Percentiles rank a stretch among this genome's conserved stretches.
Conservation (phyloP, 2,113 vertebrate species). For the Mustela nigripes region DNA sequence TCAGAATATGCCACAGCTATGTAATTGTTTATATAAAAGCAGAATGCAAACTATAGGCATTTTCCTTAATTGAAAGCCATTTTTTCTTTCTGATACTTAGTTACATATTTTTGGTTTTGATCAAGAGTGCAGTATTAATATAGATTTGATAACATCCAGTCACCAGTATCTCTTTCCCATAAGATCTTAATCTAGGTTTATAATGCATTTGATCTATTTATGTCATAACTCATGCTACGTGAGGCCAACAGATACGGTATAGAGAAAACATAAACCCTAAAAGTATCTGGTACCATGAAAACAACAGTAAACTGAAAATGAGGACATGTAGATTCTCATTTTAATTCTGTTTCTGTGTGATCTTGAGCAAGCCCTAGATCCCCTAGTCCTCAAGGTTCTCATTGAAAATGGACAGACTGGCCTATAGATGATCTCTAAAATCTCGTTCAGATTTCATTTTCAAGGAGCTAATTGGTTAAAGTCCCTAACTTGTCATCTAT, state of each 20-base stretch:
- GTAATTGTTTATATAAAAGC: constrained; percentile 58
- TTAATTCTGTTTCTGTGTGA: neutral
- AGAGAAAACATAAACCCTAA: constrained; percentile 30
- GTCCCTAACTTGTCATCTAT: constrained; percentile 57
- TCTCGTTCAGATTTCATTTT: constrained; percentile 52
- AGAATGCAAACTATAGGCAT: neutral
- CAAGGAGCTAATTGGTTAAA: constrained; percentile 44
- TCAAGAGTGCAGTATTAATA: neutral
- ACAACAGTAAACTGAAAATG: constrained; percentile 31
- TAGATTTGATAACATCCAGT: constrained; percentile 1
- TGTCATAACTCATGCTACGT: constrained; percentile 19
- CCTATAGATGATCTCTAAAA: neutral
- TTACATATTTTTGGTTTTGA: constrained; percentile 33
- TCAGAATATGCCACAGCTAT: neutral
- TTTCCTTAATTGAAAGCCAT: constrained; percentile 41
- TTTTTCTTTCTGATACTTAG: constrained; percentile 39
- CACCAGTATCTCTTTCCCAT: constrained; percentile 3
- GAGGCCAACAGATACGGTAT: neutral
- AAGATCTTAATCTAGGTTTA: constrained; percentile 46
- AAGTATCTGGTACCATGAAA: neutral
- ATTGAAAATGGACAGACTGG: neutral
- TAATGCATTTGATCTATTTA: constrained; percentile 4
- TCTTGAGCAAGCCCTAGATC: neutral
- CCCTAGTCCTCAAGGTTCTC: constrained; percentile 17
- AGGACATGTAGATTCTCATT: constrained; percentile 26